Percentiles rank a stretch among this genome's conserved stretches.
phyloP scores from a whole-genome alignment of 2,113 vertebrate genomes.

The Aspidoscelis tigris region DNA sequence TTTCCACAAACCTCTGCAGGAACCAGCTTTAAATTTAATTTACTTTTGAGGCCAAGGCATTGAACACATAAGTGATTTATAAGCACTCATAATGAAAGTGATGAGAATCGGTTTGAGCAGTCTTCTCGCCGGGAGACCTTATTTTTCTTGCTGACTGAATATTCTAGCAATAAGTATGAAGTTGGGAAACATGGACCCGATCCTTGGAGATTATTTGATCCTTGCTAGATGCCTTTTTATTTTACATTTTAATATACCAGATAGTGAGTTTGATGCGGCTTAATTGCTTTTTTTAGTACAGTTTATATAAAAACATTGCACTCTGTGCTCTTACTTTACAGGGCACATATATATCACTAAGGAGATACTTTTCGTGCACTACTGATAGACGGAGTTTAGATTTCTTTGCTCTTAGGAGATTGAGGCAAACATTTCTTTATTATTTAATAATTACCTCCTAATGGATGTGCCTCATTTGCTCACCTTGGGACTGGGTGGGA shows the following conservation, averaged over 20 bases:
- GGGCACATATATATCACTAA: too few relatives aligned
- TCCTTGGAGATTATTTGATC: background rate
- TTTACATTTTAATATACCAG: background rate
- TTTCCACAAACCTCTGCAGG: background rate
- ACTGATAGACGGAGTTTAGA: background rate
- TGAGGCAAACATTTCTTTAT: too few relatives aligned
- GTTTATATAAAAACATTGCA: background rate
- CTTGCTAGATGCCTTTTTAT: background rate
- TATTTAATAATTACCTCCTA: background rate
- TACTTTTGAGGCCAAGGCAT: background rate
- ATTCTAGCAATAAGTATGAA: background rate
- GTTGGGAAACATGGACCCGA: rapidly evolving
- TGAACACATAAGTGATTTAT: background rate
- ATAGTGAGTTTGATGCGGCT: background rate
- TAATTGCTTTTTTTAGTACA: background rate
- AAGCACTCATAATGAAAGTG: background rate
- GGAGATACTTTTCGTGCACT: background rate
- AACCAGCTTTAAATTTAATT: constrained; percentile 11
- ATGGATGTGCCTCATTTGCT: background rate
- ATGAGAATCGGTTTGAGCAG: too few relatives aligned
- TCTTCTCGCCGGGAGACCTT: background rate
- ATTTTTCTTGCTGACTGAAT: background rate
- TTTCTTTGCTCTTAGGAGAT: background rate
- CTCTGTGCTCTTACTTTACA: background rate
- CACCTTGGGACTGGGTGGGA: background rate